These are phyloP conservation scores for Phalera bucephala DNA, from an alignment of 2,888 invertebrate species.

Conservation along the genomic window DNA sequence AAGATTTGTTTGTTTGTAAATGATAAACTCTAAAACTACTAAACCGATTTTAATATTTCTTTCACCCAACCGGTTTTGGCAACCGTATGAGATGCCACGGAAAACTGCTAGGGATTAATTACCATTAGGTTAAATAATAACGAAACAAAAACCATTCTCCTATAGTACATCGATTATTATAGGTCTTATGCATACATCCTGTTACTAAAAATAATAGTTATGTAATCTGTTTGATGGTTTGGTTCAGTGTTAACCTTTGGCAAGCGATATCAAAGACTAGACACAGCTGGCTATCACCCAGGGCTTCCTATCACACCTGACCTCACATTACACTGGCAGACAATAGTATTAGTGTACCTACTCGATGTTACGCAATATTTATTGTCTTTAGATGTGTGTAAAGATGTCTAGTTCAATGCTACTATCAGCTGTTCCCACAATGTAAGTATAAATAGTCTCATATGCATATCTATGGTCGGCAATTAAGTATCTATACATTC, in stretches of 20 bases:
- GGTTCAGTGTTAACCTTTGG: constrained; percentile 71
- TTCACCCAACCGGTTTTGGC: no score
- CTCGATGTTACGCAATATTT: constrained; percentile 12
- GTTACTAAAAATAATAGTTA: constrained; percentile 4
- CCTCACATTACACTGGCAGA: constrained; percentile 32
- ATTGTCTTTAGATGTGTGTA: constrained; percentile 5
- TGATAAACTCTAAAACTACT: no score
- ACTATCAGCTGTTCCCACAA: constrained; percentile 3
- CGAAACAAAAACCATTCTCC: no score
- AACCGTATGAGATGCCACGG: no score
- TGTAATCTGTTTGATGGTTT: constrained; percentile 6
- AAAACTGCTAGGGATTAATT: no score
- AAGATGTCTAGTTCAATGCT: constrained; percentile 6
- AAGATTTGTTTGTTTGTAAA: no score
- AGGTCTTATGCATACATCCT: background rate
- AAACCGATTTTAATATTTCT: no score
- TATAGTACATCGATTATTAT: no score
- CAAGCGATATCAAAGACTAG: constrained; percentile 49
- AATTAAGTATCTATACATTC: no score
- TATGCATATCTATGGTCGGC: no score
- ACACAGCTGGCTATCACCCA: constrained; percentile 68
- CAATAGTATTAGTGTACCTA: constrained; percentile 16
- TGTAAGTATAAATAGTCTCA: no score
- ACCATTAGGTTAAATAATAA: no score
- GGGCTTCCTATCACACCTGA: constrained; percentile 65